Evolutionary conservation across 2,888 invertebrate genomes (phyloP), one percentile per base, ranked within the genome.

Genomic region (Ditula angustiorana): DNA sequence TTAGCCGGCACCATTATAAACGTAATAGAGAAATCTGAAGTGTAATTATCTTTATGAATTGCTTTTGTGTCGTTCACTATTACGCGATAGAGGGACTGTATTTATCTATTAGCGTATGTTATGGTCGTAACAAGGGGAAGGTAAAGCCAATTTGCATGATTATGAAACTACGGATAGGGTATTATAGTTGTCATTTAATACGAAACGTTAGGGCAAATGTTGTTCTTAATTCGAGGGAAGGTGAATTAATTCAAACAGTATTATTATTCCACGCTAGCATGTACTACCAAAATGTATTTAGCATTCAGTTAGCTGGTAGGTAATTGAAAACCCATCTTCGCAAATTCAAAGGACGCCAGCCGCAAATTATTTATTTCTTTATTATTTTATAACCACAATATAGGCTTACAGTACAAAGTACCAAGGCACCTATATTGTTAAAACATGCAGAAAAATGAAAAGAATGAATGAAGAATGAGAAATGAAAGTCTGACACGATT

Each of bases 1-100:
- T 66, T 7, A 58, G 52, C 55, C 41, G 30, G 41, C 24, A 53
- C 56, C 46, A 53, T 68, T 58, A 66, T 67, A 68, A 57, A 52
- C 21, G 35, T 64, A 52, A 52, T 58, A 64, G 64, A 59, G 59
- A 37, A 64, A 64, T 59, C 59, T 53, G 59, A n/a, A 16, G 21
- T 26, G 46, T 64, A 53, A 64, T 64, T 64, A 64, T 26, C 26
- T 46, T 63, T 64, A 64, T 64, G 59, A 58, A 58, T 53, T 58
- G 53, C 52, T 13, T 50, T 57, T 35, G 19, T 41, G 50, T 28
- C 53, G 30, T 52, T 53, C 37, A 37, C 49, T 46, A 26, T 26
- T 58, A 49, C 16, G 24, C 26, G 26, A n/a, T 56, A 16, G 19
- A 7, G 13, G 37, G 7, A 30, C 19, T 26, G n/a, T 19, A 35